Evolutionary conservation across 2,113 vertebrate genomes (phyloP).

Genomic region (Trochalopteron elliotii): DNA sequence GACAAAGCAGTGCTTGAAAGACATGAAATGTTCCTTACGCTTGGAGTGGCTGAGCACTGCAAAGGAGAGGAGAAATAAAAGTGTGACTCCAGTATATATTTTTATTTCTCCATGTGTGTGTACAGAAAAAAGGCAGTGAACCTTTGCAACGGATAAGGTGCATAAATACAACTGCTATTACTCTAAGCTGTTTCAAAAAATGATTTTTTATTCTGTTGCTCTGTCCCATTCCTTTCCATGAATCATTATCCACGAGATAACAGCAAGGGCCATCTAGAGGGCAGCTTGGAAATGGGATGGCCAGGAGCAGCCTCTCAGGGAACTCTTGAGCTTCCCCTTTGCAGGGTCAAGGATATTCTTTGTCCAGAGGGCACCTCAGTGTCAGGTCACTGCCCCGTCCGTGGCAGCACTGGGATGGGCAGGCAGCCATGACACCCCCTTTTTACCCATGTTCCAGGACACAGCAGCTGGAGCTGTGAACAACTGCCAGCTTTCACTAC

Average conservation of each 20-base stretch:
- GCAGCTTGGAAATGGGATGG: neutral
- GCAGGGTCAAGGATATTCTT: neutral
- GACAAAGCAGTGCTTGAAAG: conserved; percentile 42
- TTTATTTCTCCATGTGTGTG: neutral
- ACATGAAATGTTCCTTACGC: conserved; percentile 11
- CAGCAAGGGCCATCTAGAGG: conserved; percentile 31
- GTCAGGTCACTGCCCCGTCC: neutral
- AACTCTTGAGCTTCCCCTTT: neutral
- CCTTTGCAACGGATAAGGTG: neutral
- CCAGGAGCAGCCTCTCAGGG: neutral
- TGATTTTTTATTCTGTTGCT: neutral
- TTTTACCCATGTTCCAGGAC: neutral
- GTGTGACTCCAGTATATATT: neutral
- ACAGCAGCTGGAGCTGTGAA: neutral
- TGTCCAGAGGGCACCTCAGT: neutral
- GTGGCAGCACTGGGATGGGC: rapidly evolving
- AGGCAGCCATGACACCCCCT: neutral
- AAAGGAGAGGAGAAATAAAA: conserved; percentile 14
- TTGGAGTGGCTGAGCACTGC: neutral
- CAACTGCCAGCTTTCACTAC: neutral
- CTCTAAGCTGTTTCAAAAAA: neutral
- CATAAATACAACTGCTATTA: neutral
- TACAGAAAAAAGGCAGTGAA: neutral
- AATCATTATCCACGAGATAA: neutral
- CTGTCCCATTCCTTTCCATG: neutral